phyloP scores from a whole-genome alignment of 2,797 vertebrate species.

The Manis pentadactyla region DNA sequence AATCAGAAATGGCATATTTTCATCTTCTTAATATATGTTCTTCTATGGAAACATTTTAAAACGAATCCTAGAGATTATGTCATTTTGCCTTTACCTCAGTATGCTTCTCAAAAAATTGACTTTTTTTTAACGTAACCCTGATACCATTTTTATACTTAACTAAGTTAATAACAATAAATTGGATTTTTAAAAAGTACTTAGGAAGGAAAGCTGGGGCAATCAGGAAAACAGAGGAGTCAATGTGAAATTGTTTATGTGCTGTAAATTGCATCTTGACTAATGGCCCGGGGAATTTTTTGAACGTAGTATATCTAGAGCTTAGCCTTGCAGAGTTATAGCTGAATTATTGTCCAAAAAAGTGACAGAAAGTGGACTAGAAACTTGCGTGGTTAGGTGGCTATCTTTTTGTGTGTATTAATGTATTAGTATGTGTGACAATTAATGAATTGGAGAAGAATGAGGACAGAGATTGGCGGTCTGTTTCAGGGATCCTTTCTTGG shows the following conservation, averaged over 20 bases:
- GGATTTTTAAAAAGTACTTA: not conserved
- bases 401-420: not conserved
- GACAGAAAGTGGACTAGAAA: not conserved
- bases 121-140: not conserved
- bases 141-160: not conserved
- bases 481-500: not conserved
- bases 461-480: not conserved
- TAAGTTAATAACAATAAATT: not conserved
- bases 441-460: not conserved
- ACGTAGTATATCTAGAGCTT: not conserved
- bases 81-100: not conserved
- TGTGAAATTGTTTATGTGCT: not conserved
- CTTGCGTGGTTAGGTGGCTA: not conserved
- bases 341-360: not conserved
- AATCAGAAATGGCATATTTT: not conserved
- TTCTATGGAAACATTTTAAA: not conserved
- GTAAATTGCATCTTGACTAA: not conserved
- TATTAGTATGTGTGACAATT: not conserved
- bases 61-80: not conserved
- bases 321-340: not conserved
- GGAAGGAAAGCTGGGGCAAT: not conserved
- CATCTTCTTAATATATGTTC: not conserved
- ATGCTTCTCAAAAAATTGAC: not conserved
- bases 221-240: not conserved
- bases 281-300: not conserved